Conservation (phyloP, 2,113 vertebrate genomes). For the Xerus inauris region DNA sequence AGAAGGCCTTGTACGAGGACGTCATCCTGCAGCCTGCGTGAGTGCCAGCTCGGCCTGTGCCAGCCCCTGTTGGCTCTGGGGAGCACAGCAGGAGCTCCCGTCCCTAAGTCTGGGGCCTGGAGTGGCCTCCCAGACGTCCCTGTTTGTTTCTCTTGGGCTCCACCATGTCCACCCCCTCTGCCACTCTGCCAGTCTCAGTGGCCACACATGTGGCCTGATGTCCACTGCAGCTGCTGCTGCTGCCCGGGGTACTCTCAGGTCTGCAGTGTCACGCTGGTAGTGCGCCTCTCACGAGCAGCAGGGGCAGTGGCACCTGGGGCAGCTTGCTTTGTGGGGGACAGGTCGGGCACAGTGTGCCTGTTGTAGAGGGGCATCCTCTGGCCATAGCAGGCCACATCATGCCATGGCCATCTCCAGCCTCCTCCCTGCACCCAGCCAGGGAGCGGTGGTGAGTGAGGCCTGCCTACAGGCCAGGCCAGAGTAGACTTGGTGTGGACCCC, state of each 20-base stretch:
- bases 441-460: background rate
- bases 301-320: background rate
- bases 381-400: background rate
- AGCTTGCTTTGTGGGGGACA: background rate
- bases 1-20: constrained; percentile 92
- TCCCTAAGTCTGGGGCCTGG: background rate
- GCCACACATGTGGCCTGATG: too few relatives aligned
- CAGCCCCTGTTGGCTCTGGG: accelerated
- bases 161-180: too few relatives aligned
- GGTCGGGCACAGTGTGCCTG: too few relatives aligned
- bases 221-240: background rate
- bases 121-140: too few relatives aligned
- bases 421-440: background rate
- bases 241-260: background rate
- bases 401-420: background rate
- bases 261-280: too few relatives aligned
- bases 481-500: background rate
- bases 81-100: background rate
- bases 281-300: too few relatives aligned
- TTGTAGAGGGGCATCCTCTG: background rate
- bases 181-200: background rate
- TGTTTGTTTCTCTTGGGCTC: background rate
- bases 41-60: background rate
- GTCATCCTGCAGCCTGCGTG: constrained; percentile 92
- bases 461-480: background rate